Evolutionary conservation across 2,113 vertebrate genomes (phyloP), one percentile per base, ranked within the genome.

Genomic region (Oreotrochilus melanogaster): DNA sequence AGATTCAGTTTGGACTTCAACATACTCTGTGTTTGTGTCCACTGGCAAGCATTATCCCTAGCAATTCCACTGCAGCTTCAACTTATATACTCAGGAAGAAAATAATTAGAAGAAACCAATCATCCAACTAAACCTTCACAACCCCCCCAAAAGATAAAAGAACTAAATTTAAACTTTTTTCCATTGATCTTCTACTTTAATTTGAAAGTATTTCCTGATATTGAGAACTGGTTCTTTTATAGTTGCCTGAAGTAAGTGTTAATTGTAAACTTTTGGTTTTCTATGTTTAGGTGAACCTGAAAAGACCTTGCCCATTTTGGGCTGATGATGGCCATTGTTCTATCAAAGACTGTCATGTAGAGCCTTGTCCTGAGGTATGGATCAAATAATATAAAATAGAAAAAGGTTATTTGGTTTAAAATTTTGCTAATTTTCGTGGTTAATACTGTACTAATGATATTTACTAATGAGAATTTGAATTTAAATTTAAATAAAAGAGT

Each of bases 271-370:
- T 70, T 93, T 28, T 90, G 11, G 0, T 35, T 94, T 88, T 84
- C 2, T 73, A 50, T 54, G 37, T 91, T 31, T 97, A 99, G 99
- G 99, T 99, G 80, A 99, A 99, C 96, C 93, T 99, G 94, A 99
- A 99, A 97, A 97, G 99, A 33, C 99, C 99, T 0, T 99, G 99
- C 95, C 99, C 99, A 1, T 99, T 99, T 97, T 99, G 99, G 99
- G 97, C 98, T 13, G 98, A 99, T 9, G 99, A 99, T 72, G 98
- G 98, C 79, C 99, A 99, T 30, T 99, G 99, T 91, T 98, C 99
- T 94, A 99, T 99, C 95, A 99, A 99, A 97, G 99, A 99, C 73
- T 99, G 99, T 92, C 99, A 99, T 24, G 99, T 99, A 95, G 99
- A 99, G 88, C 98, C 99, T 74, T 99, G 99, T 89, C 99, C 99